These are phyloP conservation scores for Eulemur coronatus DNA, from an alignment of 2,797 vertebrate genomes.

Conservation along the genomic window DNA sequence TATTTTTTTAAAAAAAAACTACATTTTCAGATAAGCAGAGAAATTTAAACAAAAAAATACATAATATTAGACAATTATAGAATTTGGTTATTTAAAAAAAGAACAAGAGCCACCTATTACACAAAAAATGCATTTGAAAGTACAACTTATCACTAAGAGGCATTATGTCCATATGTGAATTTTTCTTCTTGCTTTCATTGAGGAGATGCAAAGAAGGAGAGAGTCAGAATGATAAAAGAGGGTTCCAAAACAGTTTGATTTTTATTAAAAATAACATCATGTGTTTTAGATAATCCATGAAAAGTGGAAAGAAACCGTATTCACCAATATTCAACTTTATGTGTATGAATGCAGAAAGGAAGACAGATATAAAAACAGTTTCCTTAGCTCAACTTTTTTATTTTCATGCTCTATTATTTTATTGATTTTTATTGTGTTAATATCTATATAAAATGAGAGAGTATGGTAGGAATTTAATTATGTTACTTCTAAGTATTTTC, in stretches of 20 bases:
- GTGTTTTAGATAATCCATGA: not conserved
- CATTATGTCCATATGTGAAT: not conserved
- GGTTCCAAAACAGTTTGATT: not conserved
- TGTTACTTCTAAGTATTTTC: not conserved
- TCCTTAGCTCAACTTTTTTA: not conserved
- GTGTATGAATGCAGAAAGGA: not conserved
- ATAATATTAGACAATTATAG: not conserved
- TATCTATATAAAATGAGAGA: not conserved
- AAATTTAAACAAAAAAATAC: not conserved
- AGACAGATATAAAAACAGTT: not conserved
- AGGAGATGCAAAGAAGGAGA: not conserved
- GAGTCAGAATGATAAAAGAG: not conserved
- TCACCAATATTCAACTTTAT: not conserved
- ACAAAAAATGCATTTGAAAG: not conserved
- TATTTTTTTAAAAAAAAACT: not conserved
- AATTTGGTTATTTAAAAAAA: not conserved
- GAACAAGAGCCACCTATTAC: not conserved
- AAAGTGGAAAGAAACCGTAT: not conserved
- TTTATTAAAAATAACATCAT: not conserved
- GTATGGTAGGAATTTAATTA: not conserved
- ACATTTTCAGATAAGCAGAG: not conserved
- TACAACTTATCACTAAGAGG: not conserved
- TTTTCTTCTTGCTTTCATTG: not conserved
- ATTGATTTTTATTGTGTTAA: not conserved
- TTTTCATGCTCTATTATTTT: not conserved